These are phyloP conservation scores for Morpho achilles DNA, from an alignment of 2,888 invertebrate species.

Conservation along the genomic window DNA sequence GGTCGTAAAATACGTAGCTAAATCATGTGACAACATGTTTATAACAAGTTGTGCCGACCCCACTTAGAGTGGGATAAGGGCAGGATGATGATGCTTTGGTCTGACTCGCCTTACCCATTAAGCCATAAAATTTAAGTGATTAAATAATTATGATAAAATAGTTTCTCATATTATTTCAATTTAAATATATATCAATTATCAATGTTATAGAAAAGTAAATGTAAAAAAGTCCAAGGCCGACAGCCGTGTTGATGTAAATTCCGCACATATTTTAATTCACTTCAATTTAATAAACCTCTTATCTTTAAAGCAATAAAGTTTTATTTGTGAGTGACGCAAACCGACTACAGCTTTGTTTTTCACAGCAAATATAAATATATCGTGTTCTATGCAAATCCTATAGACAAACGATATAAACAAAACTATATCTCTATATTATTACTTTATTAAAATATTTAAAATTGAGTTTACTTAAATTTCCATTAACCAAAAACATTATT, in stretches of 20 bases:
- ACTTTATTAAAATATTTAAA: background rate
- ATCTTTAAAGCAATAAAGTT: slow-evolving; percentile 26
- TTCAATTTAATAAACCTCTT: slow-evolving; percentile 16
- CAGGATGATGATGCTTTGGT: too few relatives aligned
- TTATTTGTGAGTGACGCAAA: slow-evolving; percentile 12
- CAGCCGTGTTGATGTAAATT: slow-evolving; percentile 34
- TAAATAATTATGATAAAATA: too few relatives aligned
- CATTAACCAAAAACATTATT: too few relatives aligned
- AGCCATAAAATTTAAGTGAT: too few relatives aligned
- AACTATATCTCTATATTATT: background rate
- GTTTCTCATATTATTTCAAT: background rate
- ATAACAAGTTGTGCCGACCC: too few relatives aligned
- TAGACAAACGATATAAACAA: too few relatives aligned
- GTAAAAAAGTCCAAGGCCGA: slow-evolving; percentile 39
- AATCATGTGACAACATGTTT: too few relatives aligned
- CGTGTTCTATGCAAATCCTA: too few relatives aligned
- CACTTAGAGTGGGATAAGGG: too few relatives aligned
- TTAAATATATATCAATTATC: slow-evolving; percentile 14
- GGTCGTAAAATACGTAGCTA: too few relatives aligned
- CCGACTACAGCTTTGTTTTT: slow-evolving; percentile 9
- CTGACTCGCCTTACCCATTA: too few relatives aligned
- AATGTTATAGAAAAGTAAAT: slow-evolving; percentile 33
- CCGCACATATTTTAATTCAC: slow-evolving; percentile 27
- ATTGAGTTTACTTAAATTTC: too few relatives aligned
- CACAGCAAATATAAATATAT: background rate